These are phyloP conservation scores for Pagetopsis macropterus DNA, from an alignment of 2,797 vertebrate species.

Conservation along the genomic window DNA sequence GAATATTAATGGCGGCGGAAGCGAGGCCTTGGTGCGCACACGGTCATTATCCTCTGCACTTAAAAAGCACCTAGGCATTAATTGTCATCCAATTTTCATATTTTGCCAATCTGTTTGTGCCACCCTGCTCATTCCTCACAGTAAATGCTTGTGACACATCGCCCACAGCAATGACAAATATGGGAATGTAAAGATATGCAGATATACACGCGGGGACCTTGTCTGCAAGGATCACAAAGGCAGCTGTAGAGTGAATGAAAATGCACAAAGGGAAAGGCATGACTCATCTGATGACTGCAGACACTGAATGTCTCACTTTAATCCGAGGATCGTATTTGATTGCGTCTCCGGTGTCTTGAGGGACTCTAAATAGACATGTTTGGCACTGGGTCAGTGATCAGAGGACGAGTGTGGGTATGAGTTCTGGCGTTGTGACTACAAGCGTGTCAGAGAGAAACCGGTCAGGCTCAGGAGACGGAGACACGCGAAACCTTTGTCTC, in stretches of 20 bases:
- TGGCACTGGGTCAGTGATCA: slow-evolving; percentile 68
- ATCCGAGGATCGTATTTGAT: slow-evolving; percentile 59
- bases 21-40: slow-evolving; percentile 32
- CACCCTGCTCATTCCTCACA: slow-evolving; percentile 64
- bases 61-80: slow-evolving; percentile 73
- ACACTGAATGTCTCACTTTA: slow-evolving; percentile 41
- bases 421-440: slow-evolving; percentile 40
- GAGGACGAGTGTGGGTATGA: slow-evolving; percentile 33
- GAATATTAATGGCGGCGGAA: slow-evolving; percentile 70
- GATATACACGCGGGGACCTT: slow-evolving; percentile 45
- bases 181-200: slow-evolving; percentile 48
- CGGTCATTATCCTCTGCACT: slow-evolving; percentile 64
- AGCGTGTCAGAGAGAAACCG: slow-evolving; percentile 51
- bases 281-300: slow-evolving; percentile 64
- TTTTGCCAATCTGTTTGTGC: slow-evolving; percentile 69
- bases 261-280: slow-evolving; percentile 40
- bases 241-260: slow-evolving; percentile 42
- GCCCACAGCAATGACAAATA: neutral
- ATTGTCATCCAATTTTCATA: slow-evolving; percentile 78
- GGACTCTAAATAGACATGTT: slow-evolving; percentile 54
- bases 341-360: slow-evolving; percentile 54
- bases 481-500: slow-evolving; percentile 1
- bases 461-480: slow-evolving; percentile 36
- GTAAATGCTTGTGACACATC: slow-evolving; percentile 64
- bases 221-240: slow-evolving; percentile 55